Percentiles rank a stretch among this genome's conserved stretches.
Conservation (phyloP, 2,797 vertebrate genomes). For the Manis javanica region DNA sequence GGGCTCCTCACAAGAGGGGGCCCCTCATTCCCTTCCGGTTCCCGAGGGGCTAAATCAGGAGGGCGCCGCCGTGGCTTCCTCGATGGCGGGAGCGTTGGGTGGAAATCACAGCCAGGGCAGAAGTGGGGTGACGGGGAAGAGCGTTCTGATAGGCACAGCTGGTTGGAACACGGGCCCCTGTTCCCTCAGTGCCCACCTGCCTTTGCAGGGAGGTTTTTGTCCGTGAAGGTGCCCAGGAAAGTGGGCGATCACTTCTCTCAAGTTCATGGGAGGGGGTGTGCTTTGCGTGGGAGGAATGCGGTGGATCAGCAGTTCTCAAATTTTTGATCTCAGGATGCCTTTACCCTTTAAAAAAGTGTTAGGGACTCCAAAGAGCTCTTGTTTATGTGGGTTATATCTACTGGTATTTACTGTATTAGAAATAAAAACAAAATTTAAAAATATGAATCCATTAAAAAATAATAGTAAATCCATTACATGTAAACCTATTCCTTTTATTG, state of each 20-base stretch:
- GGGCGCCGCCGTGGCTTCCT: not conserved
- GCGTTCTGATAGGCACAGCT: not conserved
- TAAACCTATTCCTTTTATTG: constrained; percentile 17
- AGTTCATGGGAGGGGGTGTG: not conserved
- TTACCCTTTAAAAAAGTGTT: not conserved
- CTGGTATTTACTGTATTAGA: not conserved
- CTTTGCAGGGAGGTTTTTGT: not conserved
- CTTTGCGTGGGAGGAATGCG: no score
- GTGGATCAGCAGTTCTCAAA: not conserved
- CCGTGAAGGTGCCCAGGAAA: not conserved
- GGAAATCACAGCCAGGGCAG: not conserved
- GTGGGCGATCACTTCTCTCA: not conserved
- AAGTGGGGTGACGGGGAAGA: not conserved
- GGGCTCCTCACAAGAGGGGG: not conserved
- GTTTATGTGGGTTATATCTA: not conserved
- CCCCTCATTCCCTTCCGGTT: fast-evolving
- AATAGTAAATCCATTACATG: not conserved
- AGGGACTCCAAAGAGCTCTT: not conserved
- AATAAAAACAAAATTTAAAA: not conserved
- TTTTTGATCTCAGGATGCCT: not conserved
- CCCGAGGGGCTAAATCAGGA: not conserved
- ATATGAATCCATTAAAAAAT: not conserved
- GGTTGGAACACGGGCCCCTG: not conserved
- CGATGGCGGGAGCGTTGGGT: not conserved
- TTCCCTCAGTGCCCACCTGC: not conserved